Base-by-base conservation (phyloP, 2,888 invertebrate species). In the Sycophila texana region DNA sequence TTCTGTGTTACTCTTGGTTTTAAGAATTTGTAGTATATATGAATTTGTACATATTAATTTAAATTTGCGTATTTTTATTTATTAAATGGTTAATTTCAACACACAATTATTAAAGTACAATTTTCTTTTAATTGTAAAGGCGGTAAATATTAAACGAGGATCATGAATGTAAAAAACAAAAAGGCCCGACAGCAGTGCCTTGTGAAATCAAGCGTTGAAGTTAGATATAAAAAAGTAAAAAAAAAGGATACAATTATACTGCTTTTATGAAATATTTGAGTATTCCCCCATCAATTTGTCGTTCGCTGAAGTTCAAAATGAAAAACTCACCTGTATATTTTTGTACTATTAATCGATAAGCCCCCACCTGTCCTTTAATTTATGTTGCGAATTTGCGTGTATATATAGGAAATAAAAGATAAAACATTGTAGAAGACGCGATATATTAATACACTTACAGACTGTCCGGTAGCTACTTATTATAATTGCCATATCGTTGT, bases 311-410 rank as follows among this genome's bases (percentile, higher is more conserved):
- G 47, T 75, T 68, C 60, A 71, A 77, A 65, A 26, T 20, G 14
- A 65, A 60, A 67, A 77, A 80, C 79, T 80, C 79, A 81, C 66
- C 74, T 86, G 86, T 87, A 87, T 86, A 87, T 88, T 86, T 86
- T 87, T 88, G 84, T 88, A 88, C 84, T 84, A 85, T 86, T 86
- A 39, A 86, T 85, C 79, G 81, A 85, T 85, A 85, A 83, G 82
- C 77, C 82, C 80, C 83, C 20, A 20, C 65, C 57, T 66, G 16
- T 53, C 51, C 26, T 55, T 76, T 86, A 83, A 87, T 87, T 87
- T 86, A 87, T 86, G 84, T 83, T 80, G 65, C 83, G 67, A 14
- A 68, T 65, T 70, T 49, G 80, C 79, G 68, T 84, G 83, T 84
- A 84, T 82, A 83, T 85, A 84, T 66, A 58, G 26, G 49, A 63